Evolutionary conservation across 64 coral and sea anemone species (phyloP).

Genomic region (Pocillopora damicornis): DNA sequence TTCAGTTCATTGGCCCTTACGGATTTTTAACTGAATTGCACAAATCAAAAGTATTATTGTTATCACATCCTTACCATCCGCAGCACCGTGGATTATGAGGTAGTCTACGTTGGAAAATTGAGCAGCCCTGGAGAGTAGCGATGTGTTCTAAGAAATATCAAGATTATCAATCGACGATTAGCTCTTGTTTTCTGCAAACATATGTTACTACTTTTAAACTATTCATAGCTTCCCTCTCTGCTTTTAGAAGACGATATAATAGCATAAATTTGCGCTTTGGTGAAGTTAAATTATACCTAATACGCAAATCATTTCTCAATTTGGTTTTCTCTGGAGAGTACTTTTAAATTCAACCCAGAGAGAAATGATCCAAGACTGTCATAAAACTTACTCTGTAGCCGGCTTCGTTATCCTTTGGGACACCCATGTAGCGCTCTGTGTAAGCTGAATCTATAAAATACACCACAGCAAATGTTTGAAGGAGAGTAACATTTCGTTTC

Average conservation of each 20-base stretch:
- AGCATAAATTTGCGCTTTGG: too few species aligned
- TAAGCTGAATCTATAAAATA: slow-evolving; percentile 70
- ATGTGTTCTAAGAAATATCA: slow-evolving; percentile 23
- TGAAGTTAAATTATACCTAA: too few species aligned
- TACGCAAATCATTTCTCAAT: too few species aligned
- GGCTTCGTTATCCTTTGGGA: slow-evolving; percentile 55
- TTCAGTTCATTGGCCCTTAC: too few species aligned
- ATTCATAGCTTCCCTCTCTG: too few species aligned
- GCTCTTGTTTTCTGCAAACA: not conserved
- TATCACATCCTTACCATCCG: slow-evolving; percentile 47
- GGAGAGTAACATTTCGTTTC: not conserved
- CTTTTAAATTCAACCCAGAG: too few species aligned
- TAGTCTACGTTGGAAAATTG: slow-evolving; percentile 49
- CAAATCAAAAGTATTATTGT: too few species aligned
- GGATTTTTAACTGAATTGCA: too few species aligned
- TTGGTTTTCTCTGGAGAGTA: too few species aligned
- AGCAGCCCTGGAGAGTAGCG: slow-evolving; percentile 44
- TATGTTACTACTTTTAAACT: too few species aligned
- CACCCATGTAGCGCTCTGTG: slow-evolving; percentile 83
- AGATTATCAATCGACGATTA: not conserved
- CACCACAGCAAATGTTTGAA: not conserved
- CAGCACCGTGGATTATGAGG: slow-evolving; percentile 54
- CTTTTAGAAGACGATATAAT: too few species aligned
- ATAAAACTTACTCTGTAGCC: slow-evolving; percentile 56
- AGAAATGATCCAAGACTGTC: not conserved